These are phyloP conservation scores for Catharus fuscescens DNA, from an alignment of 2,113 vertebrate species.

Conservation along the genomic window DNA sequence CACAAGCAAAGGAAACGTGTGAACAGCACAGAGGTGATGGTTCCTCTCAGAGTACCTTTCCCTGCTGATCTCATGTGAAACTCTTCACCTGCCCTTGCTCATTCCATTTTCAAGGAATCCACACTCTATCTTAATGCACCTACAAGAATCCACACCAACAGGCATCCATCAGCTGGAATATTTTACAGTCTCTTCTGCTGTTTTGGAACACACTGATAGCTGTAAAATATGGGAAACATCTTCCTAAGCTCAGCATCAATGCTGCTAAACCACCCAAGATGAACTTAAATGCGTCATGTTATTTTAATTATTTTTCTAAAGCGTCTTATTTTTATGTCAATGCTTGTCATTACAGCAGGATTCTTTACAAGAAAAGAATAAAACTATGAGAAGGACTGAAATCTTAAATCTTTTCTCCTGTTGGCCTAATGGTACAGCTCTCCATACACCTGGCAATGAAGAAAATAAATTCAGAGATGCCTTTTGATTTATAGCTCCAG, in stretches of 20 bases:
- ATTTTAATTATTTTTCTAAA: slow-evolving; percentile 26
- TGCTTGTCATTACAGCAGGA: neutral
- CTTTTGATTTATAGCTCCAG: slow-evolving; percentile 47
- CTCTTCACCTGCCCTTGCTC: neutral
- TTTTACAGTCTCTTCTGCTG: neutral
- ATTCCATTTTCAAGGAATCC: neutral
- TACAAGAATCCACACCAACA: neutral
- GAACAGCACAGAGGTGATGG: neutral
- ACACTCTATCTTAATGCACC: neutral
- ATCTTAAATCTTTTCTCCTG: slow-evolving; percentile 2
- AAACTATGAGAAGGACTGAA: neutral
- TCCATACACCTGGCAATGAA: slow-evolving; percentile 22
- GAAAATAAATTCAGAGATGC: slow-evolving; percentile 24
- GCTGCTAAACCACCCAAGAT: slow-evolving; percentile 12
- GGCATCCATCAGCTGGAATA: neutral
- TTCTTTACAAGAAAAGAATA: neutral
- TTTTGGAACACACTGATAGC: neutral
- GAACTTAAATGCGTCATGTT: neutral
- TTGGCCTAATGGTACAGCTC: slow-evolving; percentile 1
- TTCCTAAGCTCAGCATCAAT: neutral
- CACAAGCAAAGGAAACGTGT: accelerated
- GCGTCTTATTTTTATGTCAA: neutral
- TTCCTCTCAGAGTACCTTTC: neutral
- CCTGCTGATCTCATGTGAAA: neutral
- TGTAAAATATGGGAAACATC: neutral